These are phyloP conservation scores for Hippocampus comes DNA, from an alignment of 2,113 vertebrate genomes.

Conservation along the genomic window DNA sequence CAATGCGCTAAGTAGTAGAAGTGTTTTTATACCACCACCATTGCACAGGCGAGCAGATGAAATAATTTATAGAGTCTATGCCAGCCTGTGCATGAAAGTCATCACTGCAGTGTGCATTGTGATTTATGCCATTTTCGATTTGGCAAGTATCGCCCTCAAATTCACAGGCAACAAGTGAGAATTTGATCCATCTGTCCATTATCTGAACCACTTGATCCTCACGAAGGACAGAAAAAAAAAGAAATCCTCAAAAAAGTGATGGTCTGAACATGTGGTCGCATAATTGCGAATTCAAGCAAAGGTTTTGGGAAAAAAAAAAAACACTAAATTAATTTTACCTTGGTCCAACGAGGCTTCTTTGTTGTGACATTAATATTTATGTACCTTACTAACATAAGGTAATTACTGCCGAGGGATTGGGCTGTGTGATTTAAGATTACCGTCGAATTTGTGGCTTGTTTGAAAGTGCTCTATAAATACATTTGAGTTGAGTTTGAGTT, in stretches of 20 bases:
- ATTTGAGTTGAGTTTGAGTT: too few species aligned
- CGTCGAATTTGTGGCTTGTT: too few species aligned
- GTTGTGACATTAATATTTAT: too few species aligned
- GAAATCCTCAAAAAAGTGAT: neutral
- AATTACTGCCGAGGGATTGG: too few species aligned
- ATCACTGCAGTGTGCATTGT: constrained; percentile 1
- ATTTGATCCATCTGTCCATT: neutral
- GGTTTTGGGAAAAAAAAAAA: too few species aligned
- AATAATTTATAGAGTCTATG: neutral
- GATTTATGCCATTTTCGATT: constrained; percentile 4
- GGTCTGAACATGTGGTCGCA: neutral
- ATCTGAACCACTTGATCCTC: too few species aligned
- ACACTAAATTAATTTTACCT: too few species aligned
- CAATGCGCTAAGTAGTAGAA: constrained; percentile 24
- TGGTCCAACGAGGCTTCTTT: too few species aligned
- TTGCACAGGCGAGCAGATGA: constrained; percentile 5
- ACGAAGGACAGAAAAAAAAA: neutral
- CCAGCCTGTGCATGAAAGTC: constrained; percentile 7
- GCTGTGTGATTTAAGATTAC: too few species aligned
- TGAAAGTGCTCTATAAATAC: too few species aligned
- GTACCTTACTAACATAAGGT: too few species aligned
- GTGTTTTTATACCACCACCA: constrained; percentile 1
- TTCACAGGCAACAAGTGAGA: constrained; percentile 18
- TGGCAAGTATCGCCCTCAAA: constrained; percentile 7
- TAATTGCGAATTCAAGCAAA: too few species aligned